Conservation (phyloP, 2,797 vertebrate genomes). For the Sebastes jordani region DNA sequence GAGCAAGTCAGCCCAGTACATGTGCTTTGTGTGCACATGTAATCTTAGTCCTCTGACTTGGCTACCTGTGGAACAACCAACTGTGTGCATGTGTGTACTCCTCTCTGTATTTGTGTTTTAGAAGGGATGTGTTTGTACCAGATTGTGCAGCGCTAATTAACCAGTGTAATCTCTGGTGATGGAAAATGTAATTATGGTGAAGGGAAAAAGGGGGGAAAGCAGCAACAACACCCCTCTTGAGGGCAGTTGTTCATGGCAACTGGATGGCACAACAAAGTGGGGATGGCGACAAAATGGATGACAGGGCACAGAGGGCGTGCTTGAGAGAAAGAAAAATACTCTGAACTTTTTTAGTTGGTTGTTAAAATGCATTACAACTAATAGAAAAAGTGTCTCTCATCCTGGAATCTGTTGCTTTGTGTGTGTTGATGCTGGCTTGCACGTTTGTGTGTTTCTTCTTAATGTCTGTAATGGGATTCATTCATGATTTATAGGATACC, state of each 20-base stretch:
- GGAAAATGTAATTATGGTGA: slow-evolving; percentile 71
- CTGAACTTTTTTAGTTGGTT: not conserved
- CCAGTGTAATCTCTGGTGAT: slow-evolving; percentile 65
- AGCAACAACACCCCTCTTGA: slow-evolving; percentile 60
- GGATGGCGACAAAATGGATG: slow-evolving; percentile 23
- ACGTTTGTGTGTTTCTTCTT: not conserved
- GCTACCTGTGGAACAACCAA: slow-evolving; percentile 11
- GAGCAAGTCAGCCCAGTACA: not conserved
- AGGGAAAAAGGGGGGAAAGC: slow-evolving; percentile 48
- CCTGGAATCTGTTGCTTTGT: not conserved
- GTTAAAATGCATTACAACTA: not conserved
- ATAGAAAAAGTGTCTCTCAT: not conserved
- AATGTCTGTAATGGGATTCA: not conserved
- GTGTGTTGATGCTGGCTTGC: not conserved
- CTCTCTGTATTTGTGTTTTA: slow-evolving; percentile 27
- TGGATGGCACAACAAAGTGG: slow-evolving; percentile 42
- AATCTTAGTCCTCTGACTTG: not conserved
- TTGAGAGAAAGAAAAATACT: slow-evolving; percentile 2
- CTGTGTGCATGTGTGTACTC: slow-evolving; percentile 3
- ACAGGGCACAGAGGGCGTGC: not conserved
- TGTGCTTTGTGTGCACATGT: slow-evolving; percentile 4
- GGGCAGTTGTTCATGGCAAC: slow-evolving; percentile 66
- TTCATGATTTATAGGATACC: not conserved
- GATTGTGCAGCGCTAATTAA: slow-evolving; percentile 65
- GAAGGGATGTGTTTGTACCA: slow-evolving; percentile 29